These are phyloP conservation scores for Teleogryllus oceanicus DNA, from an alignment of 2,888 invertebrate species.

Conservation along the genomic window DNA sequence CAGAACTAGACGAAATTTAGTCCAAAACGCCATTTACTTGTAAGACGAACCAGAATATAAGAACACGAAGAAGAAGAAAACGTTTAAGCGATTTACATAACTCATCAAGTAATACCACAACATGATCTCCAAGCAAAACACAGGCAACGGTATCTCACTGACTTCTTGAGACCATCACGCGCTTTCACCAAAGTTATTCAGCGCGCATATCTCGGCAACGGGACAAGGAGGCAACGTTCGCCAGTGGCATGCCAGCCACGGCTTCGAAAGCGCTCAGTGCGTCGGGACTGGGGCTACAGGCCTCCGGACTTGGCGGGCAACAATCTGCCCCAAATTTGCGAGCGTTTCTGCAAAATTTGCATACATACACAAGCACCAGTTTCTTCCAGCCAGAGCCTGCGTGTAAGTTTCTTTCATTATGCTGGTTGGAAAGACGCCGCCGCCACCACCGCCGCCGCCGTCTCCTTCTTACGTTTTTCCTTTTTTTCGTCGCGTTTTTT, in stretches of 20 bases:
- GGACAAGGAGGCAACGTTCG: no score
- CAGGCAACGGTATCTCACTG: no score
- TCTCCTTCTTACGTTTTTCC: background rate
- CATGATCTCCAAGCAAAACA: no score
- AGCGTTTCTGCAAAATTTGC: background rate
- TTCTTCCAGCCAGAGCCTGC: background rate
- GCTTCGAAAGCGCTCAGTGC: background rate
- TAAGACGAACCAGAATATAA: no score
- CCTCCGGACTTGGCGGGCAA: background rate
- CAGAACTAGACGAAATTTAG: no score
- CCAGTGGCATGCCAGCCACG: background rate
- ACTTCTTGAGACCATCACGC: no score
- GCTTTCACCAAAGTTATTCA: no score
- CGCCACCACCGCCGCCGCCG: background rate
- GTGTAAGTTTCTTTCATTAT: conserved; percentile 12
- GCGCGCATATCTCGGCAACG: no score
- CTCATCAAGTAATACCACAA: no score
- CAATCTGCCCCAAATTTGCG: background rate
- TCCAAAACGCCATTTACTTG: no score
- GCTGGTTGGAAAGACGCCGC: background rate
- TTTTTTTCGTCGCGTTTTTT: background rate
- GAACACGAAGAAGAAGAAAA: no score
- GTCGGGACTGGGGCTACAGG: background rate
- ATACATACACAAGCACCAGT: conserved; percentile 9
- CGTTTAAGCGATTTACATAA: no score